Percentiles rank a stretch among this genome's conserved stretches.
phyloP scores from a whole-genome alignment of 2,797 vertebrate genomes.

The Hippopotamyrus pictus region DNA sequence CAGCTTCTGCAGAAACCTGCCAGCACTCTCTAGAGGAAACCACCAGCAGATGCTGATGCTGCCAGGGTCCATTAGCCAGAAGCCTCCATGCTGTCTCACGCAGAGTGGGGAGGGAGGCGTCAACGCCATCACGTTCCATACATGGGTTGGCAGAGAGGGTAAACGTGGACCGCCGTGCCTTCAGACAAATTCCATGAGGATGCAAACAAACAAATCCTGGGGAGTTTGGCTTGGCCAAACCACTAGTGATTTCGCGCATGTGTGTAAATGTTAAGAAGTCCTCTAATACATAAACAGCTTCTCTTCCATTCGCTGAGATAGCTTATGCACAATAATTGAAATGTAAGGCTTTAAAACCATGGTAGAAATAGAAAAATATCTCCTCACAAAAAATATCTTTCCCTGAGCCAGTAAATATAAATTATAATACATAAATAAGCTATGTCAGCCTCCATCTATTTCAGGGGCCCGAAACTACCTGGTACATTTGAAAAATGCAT shows the following conservation, averaged over 20 bases:
- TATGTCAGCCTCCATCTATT: neutral
- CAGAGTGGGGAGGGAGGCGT: conserved; percentile 17
- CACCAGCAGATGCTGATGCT: conserved; percentile 61
- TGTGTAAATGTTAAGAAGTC: neutral
- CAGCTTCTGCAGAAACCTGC: conserved; percentile 31
- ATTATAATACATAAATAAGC: neutral
- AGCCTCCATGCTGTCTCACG: conserved; percentile 56
- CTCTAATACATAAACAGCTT: neutral
- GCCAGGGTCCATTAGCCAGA: conserved; percentile 73
- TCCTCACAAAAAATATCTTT: neutral
- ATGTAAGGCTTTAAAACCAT: neutral
- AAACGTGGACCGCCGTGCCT: neutral
- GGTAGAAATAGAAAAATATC: neutral
- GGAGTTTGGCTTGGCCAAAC: neutral
- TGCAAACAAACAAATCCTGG: neutral
- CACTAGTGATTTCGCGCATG: neutral
- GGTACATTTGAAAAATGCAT: neutral
- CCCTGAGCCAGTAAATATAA: neutral
- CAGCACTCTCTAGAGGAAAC: conserved; percentile 47
- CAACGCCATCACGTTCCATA: neutral
- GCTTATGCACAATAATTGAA: neutral
- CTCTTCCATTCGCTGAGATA: neutral
- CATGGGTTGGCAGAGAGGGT: neutral
- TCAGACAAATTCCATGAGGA: neutral
- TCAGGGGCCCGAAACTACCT: neutral